Evolutionary conservation across 2,888 invertebrate species (phyloP), one percentile per base, ranked within the genome.

Genomic region (Mylabris sibirica): DNA sequence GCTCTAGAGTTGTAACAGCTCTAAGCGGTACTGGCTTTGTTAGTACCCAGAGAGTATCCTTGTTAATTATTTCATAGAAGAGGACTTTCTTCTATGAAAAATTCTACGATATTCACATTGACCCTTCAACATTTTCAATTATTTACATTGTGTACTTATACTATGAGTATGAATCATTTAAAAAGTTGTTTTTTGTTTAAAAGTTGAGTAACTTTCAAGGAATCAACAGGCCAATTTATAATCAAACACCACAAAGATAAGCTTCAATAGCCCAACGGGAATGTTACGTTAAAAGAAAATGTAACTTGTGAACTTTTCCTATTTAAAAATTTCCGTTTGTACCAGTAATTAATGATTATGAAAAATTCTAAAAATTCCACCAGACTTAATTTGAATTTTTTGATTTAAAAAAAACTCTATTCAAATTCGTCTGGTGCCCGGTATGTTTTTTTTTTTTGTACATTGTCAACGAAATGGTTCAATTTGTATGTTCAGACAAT

Each of bases 401-500:
- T 53, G 22, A 22, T 53, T n/a, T 53, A 53, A 22, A 53, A 53
- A 22, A 41, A 41, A n/a, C 11, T 38, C 14, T 12, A 12, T 38
- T 44, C 4, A 44, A 44, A 44, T 44, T 17, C n/a, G 44, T 44
- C 12, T 44, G 17, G 17, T 17, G 17, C n/a, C 12, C 38, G 3
- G 12, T n/a, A n/a, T 17, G n/a, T 53, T 20, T 5, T 53, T 22
- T 53, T 53, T 9, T 11, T 53, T 8, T 30, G 30, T 30, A 22
- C 20, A 20, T 22, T 22, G 49, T 53, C 22, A 53, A 6, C 22
- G 1, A 20, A 53, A 53, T 53, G 12, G 49, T 53, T 22, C 49
- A 53, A 53, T 53, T 53, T 53, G 49, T 53, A 53, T 53, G 49
- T 53, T 53, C 22, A 53, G 49, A 22, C 49, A 53, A 53, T 53